Evolutionary conservation across 2,888 invertebrate genomes (phyloP).

Genomic region (Adineta ricciae): DNA sequence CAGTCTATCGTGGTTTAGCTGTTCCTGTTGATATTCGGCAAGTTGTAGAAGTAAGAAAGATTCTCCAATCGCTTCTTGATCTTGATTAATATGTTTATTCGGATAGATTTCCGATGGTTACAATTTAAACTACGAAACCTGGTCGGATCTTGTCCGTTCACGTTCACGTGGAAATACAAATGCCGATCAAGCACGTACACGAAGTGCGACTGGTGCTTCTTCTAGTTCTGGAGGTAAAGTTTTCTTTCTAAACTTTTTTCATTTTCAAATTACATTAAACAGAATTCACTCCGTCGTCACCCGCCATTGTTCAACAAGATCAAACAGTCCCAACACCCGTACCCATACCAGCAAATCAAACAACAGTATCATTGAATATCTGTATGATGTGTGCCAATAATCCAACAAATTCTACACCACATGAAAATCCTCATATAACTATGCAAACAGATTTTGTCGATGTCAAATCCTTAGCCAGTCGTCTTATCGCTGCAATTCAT

Average conservation of each 20-base stretch:
- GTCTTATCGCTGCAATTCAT: slow-evolving; percentile 16
- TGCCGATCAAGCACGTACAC: not conserved
- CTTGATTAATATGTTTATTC: not conserved
- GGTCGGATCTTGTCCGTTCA: not conserved
- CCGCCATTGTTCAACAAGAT: not conserved
- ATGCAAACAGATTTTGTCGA: not conserved
- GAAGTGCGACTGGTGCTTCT: not conserved
- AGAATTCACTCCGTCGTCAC: slow-evolving; percentile 16
- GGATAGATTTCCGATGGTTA: not conserved
- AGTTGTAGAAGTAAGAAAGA: not conserved
- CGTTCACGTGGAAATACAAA: slow-evolving; percentile 11
- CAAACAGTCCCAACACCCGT: not conserved
- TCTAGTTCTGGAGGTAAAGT: not conserved
- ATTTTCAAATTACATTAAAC: too few relatives aligned
- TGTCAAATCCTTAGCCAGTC: slow-evolving; percentile 15
- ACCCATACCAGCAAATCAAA: not conserved
- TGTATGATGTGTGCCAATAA: not conserved
- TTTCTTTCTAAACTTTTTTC: not conserved
- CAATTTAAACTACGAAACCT: not conserved
- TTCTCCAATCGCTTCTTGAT: too few relatives aligned
- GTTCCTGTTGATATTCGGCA: slow-evolving; percentile 9
- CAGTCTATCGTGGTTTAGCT: slow-evolving; percentile 16
- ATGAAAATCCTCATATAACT: not conserved
- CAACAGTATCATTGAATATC: not conserved
- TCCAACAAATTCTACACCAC: not conserved